Evolutionary conservation across 2,113 vertebrate species (phyloP).

Genomic region (Rattus rattus): DNA sequence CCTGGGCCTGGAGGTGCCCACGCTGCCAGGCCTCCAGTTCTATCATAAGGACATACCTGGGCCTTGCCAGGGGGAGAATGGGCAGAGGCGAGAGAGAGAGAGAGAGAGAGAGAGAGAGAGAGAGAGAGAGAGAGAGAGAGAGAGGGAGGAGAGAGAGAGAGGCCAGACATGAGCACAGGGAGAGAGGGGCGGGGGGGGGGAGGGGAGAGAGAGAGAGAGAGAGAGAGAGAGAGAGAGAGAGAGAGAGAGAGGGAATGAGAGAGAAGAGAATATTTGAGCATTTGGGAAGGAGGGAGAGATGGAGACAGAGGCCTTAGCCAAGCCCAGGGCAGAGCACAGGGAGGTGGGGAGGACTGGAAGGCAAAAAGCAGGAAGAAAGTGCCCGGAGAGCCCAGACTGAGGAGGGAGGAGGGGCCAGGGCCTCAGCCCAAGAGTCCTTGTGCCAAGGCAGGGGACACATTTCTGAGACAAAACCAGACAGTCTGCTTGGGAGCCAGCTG

Average conservation of each 20-base stretch:
- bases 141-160: no score
- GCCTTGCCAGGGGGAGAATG: accelerated
- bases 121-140: neutral
- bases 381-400: neutral
- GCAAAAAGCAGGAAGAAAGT: neutral
- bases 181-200: neutral
- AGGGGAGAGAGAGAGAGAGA: neutral
- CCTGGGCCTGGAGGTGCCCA: conserved; percentile 49
- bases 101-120: neutral
- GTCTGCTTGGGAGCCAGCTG: conserved; percentile 62
- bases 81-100: neutral
- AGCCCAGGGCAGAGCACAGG: neutral
- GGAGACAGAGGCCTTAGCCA: neutral
- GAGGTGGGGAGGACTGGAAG: neutral
- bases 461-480: conserved; percentile 67
- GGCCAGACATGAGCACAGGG: no score
- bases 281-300: neutral
- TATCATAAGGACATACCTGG: conserved; percentile 14
- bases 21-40: conserved; percentile 46
- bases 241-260: neutral
- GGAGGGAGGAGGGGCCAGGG: conserved; percentile 21
- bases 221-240: neutral
- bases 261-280: conserved; percentile 18
- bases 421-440: neutral
- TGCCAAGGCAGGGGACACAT: conserved; percentile 54